Base-by-base conservation (phyloP, 1,140 invertebrate genomes). In the Hyles vespertilio region DNA sequence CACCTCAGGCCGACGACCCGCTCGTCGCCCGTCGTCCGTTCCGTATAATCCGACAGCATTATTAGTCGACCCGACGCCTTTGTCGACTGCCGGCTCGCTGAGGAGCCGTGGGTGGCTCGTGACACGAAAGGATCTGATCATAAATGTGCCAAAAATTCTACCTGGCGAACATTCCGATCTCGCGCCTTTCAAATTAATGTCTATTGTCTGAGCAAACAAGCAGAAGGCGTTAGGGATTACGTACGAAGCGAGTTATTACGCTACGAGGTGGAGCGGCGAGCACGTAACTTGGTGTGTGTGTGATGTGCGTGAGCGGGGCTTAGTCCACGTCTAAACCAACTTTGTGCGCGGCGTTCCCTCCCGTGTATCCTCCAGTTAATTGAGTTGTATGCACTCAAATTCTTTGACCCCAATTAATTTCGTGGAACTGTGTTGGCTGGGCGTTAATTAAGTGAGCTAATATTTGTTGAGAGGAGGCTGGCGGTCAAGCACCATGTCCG, bases 131-230 rank as follows among this genome's bases (percentile, higher is more conserved):
- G 81, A 87, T 84, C 67, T 79, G 79, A 86, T 86, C 82, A 84
- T 84, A 85, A 85, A 84, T 80, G 81, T 84, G 83, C 79, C 79
- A 85, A 86, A 86, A 85, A 83, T 81, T 83, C 75, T 86, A 87
- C 83, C 81, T 88, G 85, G 74, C 71, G 69, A 69, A 80, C 83
- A 85, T 84, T 85, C 81, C 79, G 81, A 78, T 79, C 78, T 80
- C 75, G 69, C 74, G 72, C 76, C 72, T 74, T 81, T 76, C 70
- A 79, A 85, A 87, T 87, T 84, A 85, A 87, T 81, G 75, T 72
- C 80, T 73, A 84, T 85, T 87, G 82, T 87, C 70, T 70, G 46
- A n/a, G 74, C 71, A 61, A 56, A 58, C 68, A 22, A 63, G 65
- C 74, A 59, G 66, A 64, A 72, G 70, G 71, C 67, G 74, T 77